Evolutionary conservation across 2,888 invertebrate species (phyloP).

Genomic region (Graphium colonna): DNA sequence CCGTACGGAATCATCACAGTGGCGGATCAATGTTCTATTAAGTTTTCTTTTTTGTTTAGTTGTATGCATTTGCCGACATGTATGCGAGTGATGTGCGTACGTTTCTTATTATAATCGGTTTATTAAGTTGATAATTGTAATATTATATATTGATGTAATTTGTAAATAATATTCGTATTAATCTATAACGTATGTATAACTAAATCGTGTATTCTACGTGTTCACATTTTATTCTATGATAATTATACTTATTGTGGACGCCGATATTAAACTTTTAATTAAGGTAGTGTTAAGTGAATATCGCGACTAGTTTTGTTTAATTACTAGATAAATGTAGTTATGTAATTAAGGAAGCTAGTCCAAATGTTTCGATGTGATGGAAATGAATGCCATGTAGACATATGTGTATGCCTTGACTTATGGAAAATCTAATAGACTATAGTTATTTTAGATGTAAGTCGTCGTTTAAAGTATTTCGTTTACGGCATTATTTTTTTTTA

Average conservation of each 20-base stretch:
- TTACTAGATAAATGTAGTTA: slow-evolving; percentile 64
- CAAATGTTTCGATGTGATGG: slow-evolving; percentile 75
- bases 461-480: slow-evolving; percentile 38
- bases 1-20: slow-evolving; percentile 61
- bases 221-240: slow-evolving; percentile 52
- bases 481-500: slow-evolving; percentile 37
- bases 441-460: slow-evolving; percentile 31
- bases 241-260: slow-evolving; percentile 44
- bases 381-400: slow-evolving; percentile 70
- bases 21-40: slow-evolving; percentile 36
- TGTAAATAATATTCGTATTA: slow-evolving; percentile 34
- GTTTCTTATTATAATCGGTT: too few relatives aligned
- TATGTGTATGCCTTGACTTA: slow-evolving; percentile 38
- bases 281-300: slow-evolving; percentile 52
- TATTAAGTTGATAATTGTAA: too few relatives aligned
- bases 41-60: slow-evolving; percentile 41
- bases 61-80: slow-evolving; percentile 69
- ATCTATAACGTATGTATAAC: slow-evolving; percentile 28
- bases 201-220: slow-evolving; percentile 32
- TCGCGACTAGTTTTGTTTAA: slow-evolving; percentile 75
- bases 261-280: slow-evolving; percentile 50
- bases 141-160: slow-evolving; percentile 24
- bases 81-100: too few relatives aligned
- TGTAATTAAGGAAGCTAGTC: slow-evolving; percentile 78
- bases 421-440: slow-evolving; percentile 23